These are phyloP conservation scores for Pogonus chalceus DNA, from an alignment of 1,140 invertebrate species.

Conservation along the genomic window DNA sequence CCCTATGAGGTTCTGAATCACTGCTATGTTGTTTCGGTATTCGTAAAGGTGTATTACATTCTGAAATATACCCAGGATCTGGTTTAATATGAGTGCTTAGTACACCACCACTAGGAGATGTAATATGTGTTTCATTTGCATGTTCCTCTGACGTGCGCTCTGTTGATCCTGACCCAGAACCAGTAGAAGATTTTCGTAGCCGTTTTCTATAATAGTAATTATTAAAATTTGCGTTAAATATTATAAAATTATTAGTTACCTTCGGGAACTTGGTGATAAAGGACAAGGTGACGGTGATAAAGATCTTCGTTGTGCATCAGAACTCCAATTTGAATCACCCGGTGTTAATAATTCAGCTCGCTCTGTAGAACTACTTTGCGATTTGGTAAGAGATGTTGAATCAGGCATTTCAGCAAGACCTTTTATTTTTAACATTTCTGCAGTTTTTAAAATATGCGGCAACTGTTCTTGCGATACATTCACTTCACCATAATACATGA, in stretches of 20 bases:
- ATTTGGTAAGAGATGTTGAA: conserved; percentile 54
- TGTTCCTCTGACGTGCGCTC: conserved; percentile 41
- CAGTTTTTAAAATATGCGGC: conserved; percentile 75
- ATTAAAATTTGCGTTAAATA: neutral
- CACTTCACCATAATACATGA: conserved; percentile 88
- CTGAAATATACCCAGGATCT: conserved; percentile 30
- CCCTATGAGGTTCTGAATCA: conserved; percentile 25
- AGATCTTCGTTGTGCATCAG: conserved; percentile 34
- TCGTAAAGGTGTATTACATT: conserved; percentile 14
- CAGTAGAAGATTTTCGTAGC: conserved; percentile 60
- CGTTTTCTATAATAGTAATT: conserved; percentile 42
- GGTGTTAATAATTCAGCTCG: conserved; percentile 39
- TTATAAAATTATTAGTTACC: conserved; percentile 18
- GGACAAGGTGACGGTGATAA: conserved; percentile 36
- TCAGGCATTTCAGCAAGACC: conserved; percentile 74
- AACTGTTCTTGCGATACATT: conserved; percentile 82
- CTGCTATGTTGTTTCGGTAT: conserved; percentile 26
- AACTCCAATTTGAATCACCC: conserved; percentile 38
- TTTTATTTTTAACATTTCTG: conserved; percentile 79
- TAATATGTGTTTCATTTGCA: conserved; percentile 38
- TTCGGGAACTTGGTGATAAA: conserved; percentile 29
- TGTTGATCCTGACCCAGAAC: conserved; percentile 49
- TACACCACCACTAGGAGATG: conserved; percentile 20
- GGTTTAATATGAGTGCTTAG: conserved; percentile 42
- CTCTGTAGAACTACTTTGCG: conserved; percentile 43